Evolutionary conservation across 2,113 vertebrate species (phyloP), one percentile per base, ranked within the genome.

Genomic region (Procavia capensis): DNA sequence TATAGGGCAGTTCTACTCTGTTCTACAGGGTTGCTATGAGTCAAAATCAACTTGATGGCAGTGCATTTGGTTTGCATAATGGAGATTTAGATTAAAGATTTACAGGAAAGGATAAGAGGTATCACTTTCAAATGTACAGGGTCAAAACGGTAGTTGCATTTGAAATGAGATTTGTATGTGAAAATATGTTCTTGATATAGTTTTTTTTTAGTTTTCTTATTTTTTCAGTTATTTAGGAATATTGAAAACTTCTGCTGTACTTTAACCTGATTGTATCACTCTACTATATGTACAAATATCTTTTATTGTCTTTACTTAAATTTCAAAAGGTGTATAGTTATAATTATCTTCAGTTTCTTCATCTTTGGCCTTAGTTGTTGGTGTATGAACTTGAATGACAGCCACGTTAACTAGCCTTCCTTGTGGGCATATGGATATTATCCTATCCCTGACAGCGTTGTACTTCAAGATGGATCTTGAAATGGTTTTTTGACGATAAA

Each of bases 111-210:
- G 11, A 92, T 75, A 82, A 24, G 39, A 29, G 36, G 6, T 66
- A 94, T 88, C 81, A 88, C 6, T 92, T 91, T 93, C 72, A 92
- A 85, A 79, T 39, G 36, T 50, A 39, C 34, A 82, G 3, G 74
- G 85, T 88, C 63, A 91, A 84, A 91, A 80, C 47, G 83, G 79
- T 75, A 74, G 45, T 25, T 59, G 2, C 11, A 59, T 4, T 82
- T 39, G 41, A 95, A 95, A 82, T 93, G 68, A 79, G 7, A 82
- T 94, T 94, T 90, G 76, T 88, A 24, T 27, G 9, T 92, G 54
- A 74, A 68, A 16, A 24, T 29, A 25, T 89, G 76, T 86, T 95
- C 47, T 95, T 94, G 88, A 68, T 75, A 31, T 9, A 70, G 22
- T 14, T 41, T 75, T 76, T 76, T 76, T 45, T 76, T 74, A 54